Conservation (phyloP, 2,113 vertebrate species). For the Forbesichthys agassizii region DNA sequence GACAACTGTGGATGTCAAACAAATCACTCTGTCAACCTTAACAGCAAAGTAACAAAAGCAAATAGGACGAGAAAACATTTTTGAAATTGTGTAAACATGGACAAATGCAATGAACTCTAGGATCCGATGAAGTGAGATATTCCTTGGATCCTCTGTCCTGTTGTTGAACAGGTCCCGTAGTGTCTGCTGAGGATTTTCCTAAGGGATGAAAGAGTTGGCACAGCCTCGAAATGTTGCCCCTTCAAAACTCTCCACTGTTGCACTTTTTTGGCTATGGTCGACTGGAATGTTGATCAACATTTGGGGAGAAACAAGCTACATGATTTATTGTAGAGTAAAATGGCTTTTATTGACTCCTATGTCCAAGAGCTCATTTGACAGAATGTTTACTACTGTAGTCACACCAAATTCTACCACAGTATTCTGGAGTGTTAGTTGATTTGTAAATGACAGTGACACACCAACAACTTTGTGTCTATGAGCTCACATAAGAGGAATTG, state of each 20-base stretch:
- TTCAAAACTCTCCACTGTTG: constrained; percentile 17
- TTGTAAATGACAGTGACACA: constrained; percentile 26
- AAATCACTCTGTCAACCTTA: constrained; percentile 21
- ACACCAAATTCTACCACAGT: too few relatives aligned
- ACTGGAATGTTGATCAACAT: constrained; percentile 40
- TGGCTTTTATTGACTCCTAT: constrained; percentile 48
- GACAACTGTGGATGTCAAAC: constrained; percentile 20
- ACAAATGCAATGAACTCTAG: constrained; percentile 38
- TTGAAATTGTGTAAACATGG: constrained; percentile 13
- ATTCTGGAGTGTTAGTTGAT: too few relatives aligned
- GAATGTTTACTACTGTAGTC: constrained; percentile 30
- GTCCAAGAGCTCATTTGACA: constrained; percentile 37
- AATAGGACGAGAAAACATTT: neutral
- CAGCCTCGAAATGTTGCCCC: constrained; percentile 20
- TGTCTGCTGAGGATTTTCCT: constrained; percentile 10
- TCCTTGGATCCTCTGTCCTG: constrained; percentile 9
- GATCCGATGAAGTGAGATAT: constrained; percentile 31
- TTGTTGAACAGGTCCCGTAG: constrained; percentile 13
- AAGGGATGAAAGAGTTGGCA: constrained; percentile 8
- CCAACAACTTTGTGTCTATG: constrained; percentile 24
- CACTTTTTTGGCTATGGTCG: constrained; percentile 29
- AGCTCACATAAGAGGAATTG: constrained; percentile 47
- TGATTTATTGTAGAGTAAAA: constrained; percentile 48
- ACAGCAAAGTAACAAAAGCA: neutral
- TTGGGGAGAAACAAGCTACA: constrained; percentile 28